phyloP scores from a whole-genome alignment of 1,140 invertebrate genomes.

The Drosophila takahashii region DNA sequence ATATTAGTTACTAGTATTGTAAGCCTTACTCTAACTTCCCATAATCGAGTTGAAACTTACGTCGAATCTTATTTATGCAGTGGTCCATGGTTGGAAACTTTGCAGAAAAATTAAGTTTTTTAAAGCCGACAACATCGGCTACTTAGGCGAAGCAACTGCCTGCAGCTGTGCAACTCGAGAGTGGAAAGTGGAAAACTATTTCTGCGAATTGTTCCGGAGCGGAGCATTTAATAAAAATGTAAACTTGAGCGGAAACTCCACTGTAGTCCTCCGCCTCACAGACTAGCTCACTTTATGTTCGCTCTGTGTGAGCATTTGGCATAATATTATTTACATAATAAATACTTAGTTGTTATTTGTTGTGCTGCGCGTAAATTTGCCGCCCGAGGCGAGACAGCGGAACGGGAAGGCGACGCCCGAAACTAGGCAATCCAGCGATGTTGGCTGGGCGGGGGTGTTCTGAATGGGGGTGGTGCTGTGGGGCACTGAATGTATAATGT shows the following conservation, averaged over 20 bases:
- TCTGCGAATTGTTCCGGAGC: slow-evolving; percentile 27
- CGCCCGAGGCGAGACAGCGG: slow-evolving; percentile 45
- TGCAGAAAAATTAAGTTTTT: slow-evolving; percentile 50
- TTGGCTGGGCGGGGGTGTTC: neutral
- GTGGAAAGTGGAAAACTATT: slow-evolving; percentile 58
- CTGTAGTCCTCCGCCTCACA: neutral
- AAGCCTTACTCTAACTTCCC: neutral
- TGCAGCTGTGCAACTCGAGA: slow-evolving; percentile 8
- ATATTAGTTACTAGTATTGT: too few relatives aligned
- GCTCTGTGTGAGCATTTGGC: slow-evolving; percentile 50
- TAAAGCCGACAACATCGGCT: slow-evolving; percentile 47
- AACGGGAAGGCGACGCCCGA: slow-evolving; percentile 21
- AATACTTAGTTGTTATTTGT: slow-evolving; percentile 78
- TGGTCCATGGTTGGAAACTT: slow-evolving; percentile 16
- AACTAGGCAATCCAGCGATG: slow-evolving; percentile 20
- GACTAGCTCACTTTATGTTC: slow-evolving; percentile 5
- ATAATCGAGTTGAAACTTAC: slow-evolving; percentile 9
- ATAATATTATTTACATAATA: slow-evolving; percentile 80
- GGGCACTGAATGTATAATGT: slow-evolving; percentile 34
- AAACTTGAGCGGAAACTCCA: slow-evolving; percentile 34
- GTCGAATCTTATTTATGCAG: slow-evolving; percentile 18
- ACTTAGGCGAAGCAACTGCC: slow-evolving; percentile 37
- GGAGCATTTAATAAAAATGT: slow-evolving; percentile 56
- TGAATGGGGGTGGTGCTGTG: neutral
- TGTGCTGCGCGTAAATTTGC: slow-evolving; percentile 68